These are phyloP conservation scores for Pteruthius melanotis DNA, from an alignment of 2,113 vertebrate species.

Conservation along the genomic window DNA sequence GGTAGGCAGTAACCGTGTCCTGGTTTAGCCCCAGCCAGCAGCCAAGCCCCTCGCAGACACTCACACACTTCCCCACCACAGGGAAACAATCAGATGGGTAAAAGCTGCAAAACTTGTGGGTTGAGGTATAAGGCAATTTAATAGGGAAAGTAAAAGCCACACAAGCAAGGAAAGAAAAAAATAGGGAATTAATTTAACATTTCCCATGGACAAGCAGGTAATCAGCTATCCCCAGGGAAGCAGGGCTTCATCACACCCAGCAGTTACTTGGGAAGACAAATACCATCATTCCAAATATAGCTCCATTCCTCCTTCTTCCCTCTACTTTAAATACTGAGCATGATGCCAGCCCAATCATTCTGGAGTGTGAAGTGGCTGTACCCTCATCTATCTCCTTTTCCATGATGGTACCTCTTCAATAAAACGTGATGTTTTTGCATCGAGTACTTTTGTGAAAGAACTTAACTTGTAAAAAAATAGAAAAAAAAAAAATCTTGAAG, in stretches of 20 bases:
- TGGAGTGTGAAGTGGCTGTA: background rate
- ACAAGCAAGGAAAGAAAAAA: background rate
- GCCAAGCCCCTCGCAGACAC: background rate
- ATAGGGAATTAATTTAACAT: background rate
- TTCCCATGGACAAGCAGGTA: background rate
- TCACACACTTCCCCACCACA: fast-evolving
- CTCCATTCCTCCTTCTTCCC: background rate
- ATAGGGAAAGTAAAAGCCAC: background rate
- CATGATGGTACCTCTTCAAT: background rate
- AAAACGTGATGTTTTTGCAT: background rate
- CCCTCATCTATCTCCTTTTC: background rate
- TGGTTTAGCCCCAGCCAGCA: background rate
- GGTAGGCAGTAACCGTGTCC: background rate
- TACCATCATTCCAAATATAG: background rate
- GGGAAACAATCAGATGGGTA: background rate
- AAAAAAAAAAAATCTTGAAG: background rate
- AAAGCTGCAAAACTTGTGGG: background rate
- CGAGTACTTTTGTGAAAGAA: background rate
- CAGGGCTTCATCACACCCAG: background rate
- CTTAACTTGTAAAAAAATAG: background rate
- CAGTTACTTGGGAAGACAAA: background rate
- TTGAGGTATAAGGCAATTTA: background rate
- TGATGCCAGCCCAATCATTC: background rate
- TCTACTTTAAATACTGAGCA: background rate
- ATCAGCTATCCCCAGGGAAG: background rate